Conservation (phyloP, 2,113 vertebrate genomes). For the Neofelis nebulosa region DNA sequence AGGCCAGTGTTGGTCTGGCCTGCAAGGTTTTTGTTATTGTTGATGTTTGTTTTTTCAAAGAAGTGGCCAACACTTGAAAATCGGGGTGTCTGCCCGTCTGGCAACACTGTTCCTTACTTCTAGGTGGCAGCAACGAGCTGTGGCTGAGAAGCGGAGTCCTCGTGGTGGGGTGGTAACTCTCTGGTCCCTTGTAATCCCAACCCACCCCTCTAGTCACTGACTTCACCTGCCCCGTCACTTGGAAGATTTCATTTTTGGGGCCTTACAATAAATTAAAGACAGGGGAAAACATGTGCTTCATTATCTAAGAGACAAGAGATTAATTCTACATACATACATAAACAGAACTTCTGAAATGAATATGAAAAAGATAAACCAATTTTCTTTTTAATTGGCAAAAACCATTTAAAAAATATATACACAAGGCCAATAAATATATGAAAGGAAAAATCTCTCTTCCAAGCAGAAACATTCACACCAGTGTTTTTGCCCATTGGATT, state of each 20-base stretch:
- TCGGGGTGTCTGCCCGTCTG: neutral
- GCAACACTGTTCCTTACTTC: neutral
- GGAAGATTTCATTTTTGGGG: neutral
- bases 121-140: neutral
- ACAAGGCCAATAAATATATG: neutral
- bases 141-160: neutral
- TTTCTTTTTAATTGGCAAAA: neutral
- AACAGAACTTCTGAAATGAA: neutral
- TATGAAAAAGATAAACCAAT: neutral
- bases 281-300: neutral
- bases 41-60: neutral
- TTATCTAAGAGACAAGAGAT: neutral
- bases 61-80: neutral
- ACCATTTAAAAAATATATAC: neutral
- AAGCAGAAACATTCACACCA: neutral
- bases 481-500: neutral
- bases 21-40: neutral
- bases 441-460: constrained; percentile 9
- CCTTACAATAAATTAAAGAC: neutral
- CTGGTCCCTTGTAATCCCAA: neutral
- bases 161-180: neutral
- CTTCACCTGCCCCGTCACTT: neutral
- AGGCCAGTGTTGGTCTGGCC: neutral
- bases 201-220: neutral
- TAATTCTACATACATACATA: neutral